These are phyloP conservation scores for Rhagonycha fulva DNA, from an alignment of 2,888 invertebrate species.

Conservation along the genomic window DNA sequence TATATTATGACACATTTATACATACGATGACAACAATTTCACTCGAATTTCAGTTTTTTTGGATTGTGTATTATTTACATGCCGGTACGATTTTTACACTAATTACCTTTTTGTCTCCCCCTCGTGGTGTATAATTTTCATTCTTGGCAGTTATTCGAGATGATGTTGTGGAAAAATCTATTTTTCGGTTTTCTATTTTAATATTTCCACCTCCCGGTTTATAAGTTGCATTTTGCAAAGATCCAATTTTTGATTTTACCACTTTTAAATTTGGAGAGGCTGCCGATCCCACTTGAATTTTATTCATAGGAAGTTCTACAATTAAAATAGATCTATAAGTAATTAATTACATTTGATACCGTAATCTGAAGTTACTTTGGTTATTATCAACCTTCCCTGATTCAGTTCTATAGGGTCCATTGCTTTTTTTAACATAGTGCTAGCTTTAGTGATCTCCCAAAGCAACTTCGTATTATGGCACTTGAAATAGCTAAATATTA, in stretches of 20 bases:
- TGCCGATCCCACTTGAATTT: slow-evolving; percentile 88
- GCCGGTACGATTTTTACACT: not conserved
- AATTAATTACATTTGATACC: not conserved
- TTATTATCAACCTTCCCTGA: too few relatives aligned
- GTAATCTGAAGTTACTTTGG: not conserved
- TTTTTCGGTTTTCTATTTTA: slow-evolving; percentile 85
- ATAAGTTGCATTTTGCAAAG: slow-evolving; percentile 85
- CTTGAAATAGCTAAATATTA: too few relatives aligned
- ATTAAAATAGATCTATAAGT: not conserved
- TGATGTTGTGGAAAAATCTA: slow-evolving; percentile 81
- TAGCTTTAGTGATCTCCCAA: too few relatives aligned
- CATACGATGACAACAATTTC: too few relatives aligned
- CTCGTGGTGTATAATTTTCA: slow-evolving; percentile 83
- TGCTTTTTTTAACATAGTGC: too few relatives aligned
- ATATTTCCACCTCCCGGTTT: slow-evolving; percentile 88
- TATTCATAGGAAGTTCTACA: slow-evolving; percentile 87
- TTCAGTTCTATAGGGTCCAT: too few relatives aligned
- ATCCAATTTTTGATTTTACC: slow-evolving; percentile 91
- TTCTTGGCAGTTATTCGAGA: slow-evolving; percentile 92
- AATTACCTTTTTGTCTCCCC: slow-evolving; percentile 86
- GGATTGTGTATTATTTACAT: not conserved
- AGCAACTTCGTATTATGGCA: too few relatives aligned
- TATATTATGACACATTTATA: too few relatives aligned
- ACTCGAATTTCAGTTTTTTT: too few relatives aligned
- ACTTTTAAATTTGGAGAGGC: slow-evolving; percentile 91